Conservation (phyloP, 2,888 invertebrate genomes). For the Drosophila koepferae region DNA sequence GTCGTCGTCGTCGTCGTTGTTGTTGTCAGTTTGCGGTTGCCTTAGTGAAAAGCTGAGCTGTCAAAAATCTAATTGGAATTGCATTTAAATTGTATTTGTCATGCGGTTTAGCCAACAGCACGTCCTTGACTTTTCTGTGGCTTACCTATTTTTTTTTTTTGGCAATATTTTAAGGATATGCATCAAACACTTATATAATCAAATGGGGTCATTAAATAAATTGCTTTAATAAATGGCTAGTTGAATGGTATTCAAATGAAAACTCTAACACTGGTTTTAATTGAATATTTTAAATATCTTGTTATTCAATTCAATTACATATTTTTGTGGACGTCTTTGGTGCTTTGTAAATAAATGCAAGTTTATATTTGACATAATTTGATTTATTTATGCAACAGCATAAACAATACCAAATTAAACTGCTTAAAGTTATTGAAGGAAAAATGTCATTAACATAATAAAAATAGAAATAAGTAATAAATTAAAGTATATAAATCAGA, state of each 20-base stretch:
- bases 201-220: constrained; percentile 2
- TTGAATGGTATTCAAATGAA: not conserved
- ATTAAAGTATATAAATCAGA: too few relatives aligned
- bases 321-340: not conserved
- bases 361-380: too few relatives aligned
- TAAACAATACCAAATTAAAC: too few relatives aligned
- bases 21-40: constrained; percentile 12
- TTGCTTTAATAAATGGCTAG: not conserved
- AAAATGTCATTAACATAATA: too few relatives aligned
- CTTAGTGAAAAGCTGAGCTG: constrained; percentile 14
- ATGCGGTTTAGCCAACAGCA: constrained; percentile 34
- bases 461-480: too few relatives aligned
- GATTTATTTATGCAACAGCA: too few relatives aligned
- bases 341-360: too few relatives aligned
- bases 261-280: not conserved
- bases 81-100: constrained; percentile 54
- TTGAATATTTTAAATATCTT: not conserved
- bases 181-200: not conserved
- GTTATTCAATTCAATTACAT: not conserved
- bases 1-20: not conserved
- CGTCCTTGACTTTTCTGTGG: constrained; percentile 10
- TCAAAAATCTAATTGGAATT: constrained; percentile 58
- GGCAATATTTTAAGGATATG: not conserved
- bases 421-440: too few relatives aligned
- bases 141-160: not conserved